Evolutionary conservation across 2,888 invertebrate species (phyloP), one percentile per base, ranked within the genome.

Genomic region (Osmoderma eremita): DNA sequence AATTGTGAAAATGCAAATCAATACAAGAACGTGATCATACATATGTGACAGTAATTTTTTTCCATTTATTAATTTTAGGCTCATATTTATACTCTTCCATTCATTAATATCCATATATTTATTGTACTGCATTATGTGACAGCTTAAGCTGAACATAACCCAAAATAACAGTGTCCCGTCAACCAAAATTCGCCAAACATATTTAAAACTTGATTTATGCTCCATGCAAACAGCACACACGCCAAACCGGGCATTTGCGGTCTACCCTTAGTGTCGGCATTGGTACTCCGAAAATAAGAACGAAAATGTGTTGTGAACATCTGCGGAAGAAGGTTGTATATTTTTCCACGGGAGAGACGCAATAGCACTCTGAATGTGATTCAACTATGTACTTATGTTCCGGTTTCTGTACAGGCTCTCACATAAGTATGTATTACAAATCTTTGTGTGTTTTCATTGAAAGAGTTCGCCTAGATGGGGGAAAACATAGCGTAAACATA

Each of bases 281-380:
- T 56, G 41, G 38, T 41, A 24, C 56, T 41, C 41, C 30, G 45
- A 45, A 58, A 58, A 58, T 58, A 58, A 45, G 45, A 58, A 42
- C 45, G 24, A 30, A 30, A 24, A 58, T 45, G 30, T 17, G 58
- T 15, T 13, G 42, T 42, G 58, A 58, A 58, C 58, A 58, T 58
- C 58, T 58, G 58, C 30, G 58, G 17, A 22, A 17, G 30, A 53
- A 12, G 24, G 10, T 58, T 58, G 45, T 58, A 45, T 58, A 58
- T 58, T 58, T 58, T 56, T 58, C 39, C 45, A 45, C 45, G 17
- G 45, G 24, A 45, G 18, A 58, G 30, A 58, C 45, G 36, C 53
- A 53, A 58, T 30, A 45, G 50, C 15, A 36, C n/a, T n/a, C 15
- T 30, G 48, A 30, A 24, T 30, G 45, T 58, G 58, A 58, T 58